Base-by-base conservation (phyloP, 2,113 vertebrate genomes). In the Nothoprocta pentlandii region DNA sequence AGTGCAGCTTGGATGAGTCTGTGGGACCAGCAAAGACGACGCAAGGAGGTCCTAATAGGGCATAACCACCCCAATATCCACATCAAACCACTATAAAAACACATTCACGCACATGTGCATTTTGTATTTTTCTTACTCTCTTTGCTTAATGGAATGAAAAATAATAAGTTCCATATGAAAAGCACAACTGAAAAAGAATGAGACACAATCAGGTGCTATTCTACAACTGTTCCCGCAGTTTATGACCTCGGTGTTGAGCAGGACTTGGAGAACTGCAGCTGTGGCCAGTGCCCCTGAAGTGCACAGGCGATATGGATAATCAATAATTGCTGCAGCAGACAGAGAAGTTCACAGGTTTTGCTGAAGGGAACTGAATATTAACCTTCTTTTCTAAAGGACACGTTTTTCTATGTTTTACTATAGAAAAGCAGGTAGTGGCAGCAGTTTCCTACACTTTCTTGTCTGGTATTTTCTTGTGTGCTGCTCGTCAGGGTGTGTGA, bases 91-190 rank as follows among this genome's bases (percentile, higher is more conserved):
- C 78, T 76, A 10, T 71, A 58, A 70, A 32, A 8, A 6, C 2
- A 17, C 25, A 42, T 44, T 17, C 16, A 13, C 56, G 46, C 14
- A 13, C 62, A 36, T 0, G 0, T 1, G 0, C 22, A 7, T 28
- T 3, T 20, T 23, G 3, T 8, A 12, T 78, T 53, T 56, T 26
- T 71, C 80, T 85, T 34, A 1, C 7, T 59, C 32, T 7, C 81
- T 85, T 49, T 82, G 14, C 41, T 73, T 76, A 69, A 69, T 46
- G 71, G 44, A 5, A 91, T 80, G 34, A 77, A 34, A 93, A 89
- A 42, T 56, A 64, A 46, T 12, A 30, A 49, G 9, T 19, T 44
- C 16, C 22, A 36, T 34, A 67, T 64, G 44, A 83, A 75, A 22
- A 64, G 25, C 34, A n/a, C 9, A 86, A 30, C 49, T 70, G 7